Base-by-base conservation (phyloP, 2,797 vertebrate genomes). In the Tinamus major region DNA sequence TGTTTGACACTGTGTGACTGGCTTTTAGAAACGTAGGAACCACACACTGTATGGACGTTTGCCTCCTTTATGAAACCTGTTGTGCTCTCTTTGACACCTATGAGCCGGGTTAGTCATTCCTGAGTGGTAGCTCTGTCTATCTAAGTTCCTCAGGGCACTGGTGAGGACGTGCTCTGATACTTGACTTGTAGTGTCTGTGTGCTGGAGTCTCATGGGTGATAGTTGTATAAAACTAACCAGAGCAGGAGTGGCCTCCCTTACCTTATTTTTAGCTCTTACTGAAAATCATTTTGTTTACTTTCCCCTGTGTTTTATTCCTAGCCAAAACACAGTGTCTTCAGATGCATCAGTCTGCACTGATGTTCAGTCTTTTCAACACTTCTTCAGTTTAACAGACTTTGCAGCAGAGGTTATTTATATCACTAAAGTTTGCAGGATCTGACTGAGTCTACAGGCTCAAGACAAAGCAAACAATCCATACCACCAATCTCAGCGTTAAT, bases 321-420 rank as follows among this genome's bases (percentile, higher is more conserved):
- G 48, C 20, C 48, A 77, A 92, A 92, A 13, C 42, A 42, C 15
- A 15, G 12, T 78, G 33, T 90, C 42, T 92, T 90, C 72, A 85
- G 80, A 72, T 41, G 35, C 27, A 56, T 75, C 49, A 71, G 58
- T 44, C 71, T 77, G 33, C 23, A 8, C 10, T 92, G 68, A 20
- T 19, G 44, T 78, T 23, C 31, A 18, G 53, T 31, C 62, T 1
- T 93, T 86, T 91, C 10, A 12, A 12, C 46, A 89, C 48, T 55
- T 93, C 76, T 55, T 87, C 26, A 56, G 82, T 89, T 90, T 68
- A 72, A 4, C 35, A 77, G 59, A 55, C 42, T 83, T 94, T 58
- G 72, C 23, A 63, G 69, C 82, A 78, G 65, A 48, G 0, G 0
- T 85, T 92, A 68, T 71, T 94, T 79, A 3, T 89, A 79, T 75